These are phyloP conservation scores for Gonioctena quinquepunctata DNA, from an alignment of 1,140 invertebrate genomes.

Conservation along the genomic window DNA sequence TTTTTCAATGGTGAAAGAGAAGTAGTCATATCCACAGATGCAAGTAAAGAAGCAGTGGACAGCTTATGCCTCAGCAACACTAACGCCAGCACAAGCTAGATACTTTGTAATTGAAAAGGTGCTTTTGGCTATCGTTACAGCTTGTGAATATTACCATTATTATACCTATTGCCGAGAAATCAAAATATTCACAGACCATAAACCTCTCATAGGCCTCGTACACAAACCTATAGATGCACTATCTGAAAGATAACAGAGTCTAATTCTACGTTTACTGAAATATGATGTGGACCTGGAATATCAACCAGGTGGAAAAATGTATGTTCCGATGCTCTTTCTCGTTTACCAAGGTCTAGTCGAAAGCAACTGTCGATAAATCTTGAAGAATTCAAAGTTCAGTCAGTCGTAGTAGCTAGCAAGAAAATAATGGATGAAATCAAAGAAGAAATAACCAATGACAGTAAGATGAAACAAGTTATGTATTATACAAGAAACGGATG, in stretches of 20 bases:
- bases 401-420: background rate
- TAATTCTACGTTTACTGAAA: background rate
- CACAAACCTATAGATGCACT: background rate
- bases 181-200: background rate
- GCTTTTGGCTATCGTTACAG: background rate
- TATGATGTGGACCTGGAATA: background rate
- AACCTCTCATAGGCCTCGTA: background rate
- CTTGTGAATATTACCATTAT: background rate
- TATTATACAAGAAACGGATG: background rate
- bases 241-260: background rate
- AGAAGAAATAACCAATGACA: background rate
- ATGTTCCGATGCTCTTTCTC: background rate
- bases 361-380: background rate
- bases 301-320: background rate
- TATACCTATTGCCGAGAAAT: background rate
- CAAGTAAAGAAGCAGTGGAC: background rate
- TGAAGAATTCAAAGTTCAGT: background rate
- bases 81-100: background rate
- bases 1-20: background rate
- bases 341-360: background rate
- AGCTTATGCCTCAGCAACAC: background rate
- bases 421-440: background rate
- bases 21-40: background rate
- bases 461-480: background rate
- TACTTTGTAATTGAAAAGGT: background rate